These are phyloP conservation scores for Chiloscyllium plagiosum DNA, from an alignment of 2,113 vertebrate species.

Conservation along the genomic window DNA sequence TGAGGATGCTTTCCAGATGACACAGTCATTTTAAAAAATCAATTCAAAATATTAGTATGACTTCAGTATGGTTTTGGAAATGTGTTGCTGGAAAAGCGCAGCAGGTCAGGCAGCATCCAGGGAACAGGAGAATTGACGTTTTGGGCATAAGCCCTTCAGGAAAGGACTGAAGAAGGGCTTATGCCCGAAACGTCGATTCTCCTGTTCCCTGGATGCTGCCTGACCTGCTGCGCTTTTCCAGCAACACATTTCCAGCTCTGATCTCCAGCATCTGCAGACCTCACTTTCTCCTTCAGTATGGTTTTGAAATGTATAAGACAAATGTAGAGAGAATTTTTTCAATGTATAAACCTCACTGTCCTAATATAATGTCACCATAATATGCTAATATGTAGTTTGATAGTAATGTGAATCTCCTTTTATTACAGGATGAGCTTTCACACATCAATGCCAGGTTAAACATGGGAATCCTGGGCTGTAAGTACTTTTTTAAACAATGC, in stretches of 20 bases:
- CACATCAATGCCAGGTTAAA: constrained; percentile 96
- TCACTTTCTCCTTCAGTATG: neutral
- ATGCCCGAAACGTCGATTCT: no score
- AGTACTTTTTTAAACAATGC: constrained; percentile 52
- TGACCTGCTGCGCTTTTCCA: no score
- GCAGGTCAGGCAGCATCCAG: no score
- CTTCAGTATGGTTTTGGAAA: neutral
- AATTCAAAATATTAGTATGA: neutral
- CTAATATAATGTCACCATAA: neutral
- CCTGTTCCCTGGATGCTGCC: no score
- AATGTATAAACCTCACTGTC: neutral
- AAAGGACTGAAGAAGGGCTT: no score
- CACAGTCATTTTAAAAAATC: neutral
- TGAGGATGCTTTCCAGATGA: neutral
- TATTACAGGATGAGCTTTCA: constrained; percentile 83
- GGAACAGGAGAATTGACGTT: no score
- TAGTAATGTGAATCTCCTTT: constrained; percentile 33
- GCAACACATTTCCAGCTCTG: no score
- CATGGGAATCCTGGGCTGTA: constrained; percentile 98
- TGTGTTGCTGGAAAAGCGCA: no score
- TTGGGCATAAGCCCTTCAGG: no score
- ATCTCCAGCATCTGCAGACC: no score
- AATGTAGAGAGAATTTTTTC: neutral
- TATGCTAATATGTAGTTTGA: neutral
- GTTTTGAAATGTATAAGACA: neutral